A percentile compares a stretch with the other conserved stretches of the same genome.
Conservation (phyloP, 2,888 invertebrate species). For the Belgica antarctica region DNA sequence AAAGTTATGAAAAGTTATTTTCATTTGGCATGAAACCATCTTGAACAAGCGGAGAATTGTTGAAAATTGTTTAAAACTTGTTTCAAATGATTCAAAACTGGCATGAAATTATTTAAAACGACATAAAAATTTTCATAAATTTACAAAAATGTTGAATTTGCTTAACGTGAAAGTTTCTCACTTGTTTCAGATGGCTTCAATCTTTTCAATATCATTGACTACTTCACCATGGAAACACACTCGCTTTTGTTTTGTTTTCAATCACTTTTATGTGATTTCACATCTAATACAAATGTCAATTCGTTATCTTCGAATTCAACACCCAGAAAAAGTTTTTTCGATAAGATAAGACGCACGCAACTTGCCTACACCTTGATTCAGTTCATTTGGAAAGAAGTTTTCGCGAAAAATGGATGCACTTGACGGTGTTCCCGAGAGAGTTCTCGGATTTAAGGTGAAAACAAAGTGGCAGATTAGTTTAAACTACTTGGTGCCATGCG, state of each 20-base stretch:
- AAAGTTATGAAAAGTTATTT: background rate
- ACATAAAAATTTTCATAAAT: too few relatives aligned
- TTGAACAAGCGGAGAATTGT: too few relatives aligned
- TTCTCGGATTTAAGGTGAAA: slow-evolving; percentile 52
- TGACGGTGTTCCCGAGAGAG: slow-evolving; percentile 50
- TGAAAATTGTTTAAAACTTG: too few relatives aligned
- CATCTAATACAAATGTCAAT: too few relatives aligned
- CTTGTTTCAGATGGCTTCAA: too few relatives aligned
- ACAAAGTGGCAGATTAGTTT: slow-evolving; percentile 53
- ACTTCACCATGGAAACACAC: slow-evolving; percentile 21
- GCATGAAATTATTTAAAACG: too few relatives aligned
- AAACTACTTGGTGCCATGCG: slow-evolving; percentile 58
- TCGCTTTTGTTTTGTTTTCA: background rate
- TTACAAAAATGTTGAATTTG: too few relatives aligned
- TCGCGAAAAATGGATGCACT: slow-evolving; percentile 48
- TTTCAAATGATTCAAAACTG: too few relatives aligned
- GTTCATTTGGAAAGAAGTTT: background rate
- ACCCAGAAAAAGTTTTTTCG: background rate
- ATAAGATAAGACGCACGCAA: slow-evolving; percentile 12
- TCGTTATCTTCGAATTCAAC: slow-evolving; percentile 1
- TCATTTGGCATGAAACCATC: too few relatives aligned
- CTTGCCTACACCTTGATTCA: background rate
- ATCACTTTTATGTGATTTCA: background rate
- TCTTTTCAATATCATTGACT: too few relatives aligned
- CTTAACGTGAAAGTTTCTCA: too few relatives aligned